Percentiles rank a stretch among this genome's conserved stretches.
These are phyloP conservation scores for Metallyticus violacea DNA, from an alignment of 2,888 invertebrate species.

Conservation along the genomic window DNA sequence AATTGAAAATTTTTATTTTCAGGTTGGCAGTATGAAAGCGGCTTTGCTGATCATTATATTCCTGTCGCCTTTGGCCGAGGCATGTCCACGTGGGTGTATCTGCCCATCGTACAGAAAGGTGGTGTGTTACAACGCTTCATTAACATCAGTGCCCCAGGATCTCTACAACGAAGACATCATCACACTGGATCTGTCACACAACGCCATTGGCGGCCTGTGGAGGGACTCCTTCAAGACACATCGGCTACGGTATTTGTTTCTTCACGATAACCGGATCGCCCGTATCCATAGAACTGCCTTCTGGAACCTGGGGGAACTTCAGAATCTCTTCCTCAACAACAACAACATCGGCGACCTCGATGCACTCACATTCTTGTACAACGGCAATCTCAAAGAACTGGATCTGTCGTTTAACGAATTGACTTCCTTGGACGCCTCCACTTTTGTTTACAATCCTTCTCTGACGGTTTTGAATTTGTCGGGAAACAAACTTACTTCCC, in stretches of 20 bases:
- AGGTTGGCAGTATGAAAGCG: background rate
- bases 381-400: background rate
- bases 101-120: background rate
- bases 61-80: background rate
- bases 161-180: background rate
- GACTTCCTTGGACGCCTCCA: background rate
- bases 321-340: background rate
- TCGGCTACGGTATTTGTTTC: background rate
- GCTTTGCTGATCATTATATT: background rate
- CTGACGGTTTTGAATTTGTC: background rate
- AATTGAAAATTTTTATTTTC: background rate
- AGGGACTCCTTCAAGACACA: background rate
- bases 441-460: background rate
- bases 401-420: background rate
- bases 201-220: background rate
- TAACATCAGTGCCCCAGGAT: background rate
- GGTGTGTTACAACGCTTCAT: background rate
- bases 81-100: background rate
- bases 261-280: background rate
- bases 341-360: background rate
- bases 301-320: background rate
- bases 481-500: background rate
- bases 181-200: background rate
- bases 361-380: background rate
- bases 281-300: background rate